A percentile compares a stretch with the other conserved stretches of the same genome.
Conservation (phyloP, 2,797 vertebrate genomes). For the Urosaurus nigricauda region DNA sequence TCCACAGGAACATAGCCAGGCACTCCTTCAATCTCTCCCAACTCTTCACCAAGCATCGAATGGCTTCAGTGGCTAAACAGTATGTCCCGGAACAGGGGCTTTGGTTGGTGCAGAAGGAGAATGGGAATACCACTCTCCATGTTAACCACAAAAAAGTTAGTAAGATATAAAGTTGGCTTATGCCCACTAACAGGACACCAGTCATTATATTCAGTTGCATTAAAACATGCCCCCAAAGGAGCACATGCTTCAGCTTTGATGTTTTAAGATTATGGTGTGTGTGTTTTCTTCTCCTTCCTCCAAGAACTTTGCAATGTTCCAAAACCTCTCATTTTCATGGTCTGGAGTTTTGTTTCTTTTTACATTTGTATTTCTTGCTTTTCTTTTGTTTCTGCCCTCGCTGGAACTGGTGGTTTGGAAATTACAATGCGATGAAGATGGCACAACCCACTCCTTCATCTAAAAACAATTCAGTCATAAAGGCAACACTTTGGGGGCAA, state of each 20-base stretch:
- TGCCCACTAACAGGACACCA: no score
- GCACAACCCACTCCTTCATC: slow-evolving; percentile 28
- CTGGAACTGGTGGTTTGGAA: slow-evolving; percentile 49
- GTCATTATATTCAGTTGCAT: background rate
- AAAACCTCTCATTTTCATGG: slow-evolving; percentile 30
- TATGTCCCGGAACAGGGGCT: no score
- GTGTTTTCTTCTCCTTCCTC: background rate
- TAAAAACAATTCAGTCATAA: slow-evolving; percentile 21
- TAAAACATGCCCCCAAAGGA: background rate
- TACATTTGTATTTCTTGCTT: background rate
- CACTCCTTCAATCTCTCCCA: no score
- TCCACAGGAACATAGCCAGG: no score
- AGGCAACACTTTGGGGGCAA: background rate
- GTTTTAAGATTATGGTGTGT: slow-evolving; percentile 21
- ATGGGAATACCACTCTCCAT: no score
- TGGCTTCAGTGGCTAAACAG: no score
- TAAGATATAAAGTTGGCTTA: no score
- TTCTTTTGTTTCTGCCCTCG: background rate
- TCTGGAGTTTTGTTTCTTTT: no score
- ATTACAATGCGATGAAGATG: slow-evolving; percentile 35
- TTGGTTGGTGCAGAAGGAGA: no score
- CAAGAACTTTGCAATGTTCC: background rate
- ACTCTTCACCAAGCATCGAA: no score
- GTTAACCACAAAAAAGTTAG: no score
- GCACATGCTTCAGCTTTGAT: slow-evolving; percentile 4